Evolutionary conservation across 2,797 vertebrate species (phyloP), one percentile per base, ranked within the genome.

Genomic region (Ctenochaetus hawaiiensis): DNA sequence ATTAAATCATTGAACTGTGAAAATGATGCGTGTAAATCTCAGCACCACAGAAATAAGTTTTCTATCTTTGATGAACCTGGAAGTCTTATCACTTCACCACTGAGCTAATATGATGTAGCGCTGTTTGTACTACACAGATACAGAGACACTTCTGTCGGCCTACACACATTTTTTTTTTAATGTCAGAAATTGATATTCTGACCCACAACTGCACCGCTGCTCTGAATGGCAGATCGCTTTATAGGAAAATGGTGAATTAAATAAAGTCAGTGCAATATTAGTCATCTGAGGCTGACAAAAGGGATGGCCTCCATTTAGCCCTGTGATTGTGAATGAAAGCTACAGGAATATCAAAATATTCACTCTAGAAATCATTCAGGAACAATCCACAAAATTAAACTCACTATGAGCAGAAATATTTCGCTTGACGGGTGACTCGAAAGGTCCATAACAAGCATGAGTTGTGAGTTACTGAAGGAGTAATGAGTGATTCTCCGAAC

Each of bases 161-260:
- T 8, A 16, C 17, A 58, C 57, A 47, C 10, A 71, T 72, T 76
- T 43, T 22, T 30, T n/a, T 30, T 30, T 30, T 30, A 30, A 30
- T 51, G n/a, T 72, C 20, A 47, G 9, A 53, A 48, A 72, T 51
- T 67, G 12, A 84, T 75, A 79, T 69, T 80, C 75, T 66, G 67
- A 48, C 18, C 53, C 4, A 23, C 23, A 22, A 6, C 16, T 62
- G 59, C 48, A 43, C 20, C 5, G 22, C 48, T 44, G 34, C 63
- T 83, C 73, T 75, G 75, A 84, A 66, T 71, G 47, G 49, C 47
- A 80, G 53, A 65, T 77, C 17, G 23, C 66, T 79, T 86, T 20
- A 76, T 41, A 60, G 34, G 17, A 4, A 76, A 72, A 77, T 69
- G 37, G 47, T 45, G 30, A 71, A 80, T 59, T 6, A 65, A 81